Evolutionary conservation across 2,797 vertebrate genomes (phyloP), one percentile per base, ranked within the genome.

Genomic region (Pogonophryne albipinna): DNA sequence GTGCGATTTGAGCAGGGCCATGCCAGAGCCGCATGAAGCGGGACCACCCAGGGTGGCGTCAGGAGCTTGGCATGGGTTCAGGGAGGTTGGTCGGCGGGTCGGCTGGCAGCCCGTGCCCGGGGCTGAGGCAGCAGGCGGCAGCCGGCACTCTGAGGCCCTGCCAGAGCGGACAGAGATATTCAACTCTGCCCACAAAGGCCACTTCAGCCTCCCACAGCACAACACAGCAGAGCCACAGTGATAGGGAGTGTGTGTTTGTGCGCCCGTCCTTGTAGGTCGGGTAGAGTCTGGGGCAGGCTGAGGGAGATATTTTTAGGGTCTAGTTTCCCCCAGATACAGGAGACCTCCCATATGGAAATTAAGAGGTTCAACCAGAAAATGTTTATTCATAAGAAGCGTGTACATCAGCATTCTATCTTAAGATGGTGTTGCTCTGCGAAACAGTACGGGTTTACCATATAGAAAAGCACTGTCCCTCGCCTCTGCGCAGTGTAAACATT

Each of bases 21-120:
- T 93, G 93, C 93, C 93, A 93, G 89, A 92, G 89, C 92, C 87
- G 89, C 90, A 89, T 93, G 92, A 91, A 94, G 92, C 82, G 9
- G 85, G 95, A 94, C 95, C 95, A 95, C 95, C 95, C 95, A 96
- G 89, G 86, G 79, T 87, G 91, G 91, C 91, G 93, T 94, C 93
- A 94, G 94, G 89, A 92, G 88, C 91, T 93, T 94, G 93, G 94
- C 93, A 87, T 80, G 52, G 85, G 85, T 93, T 94, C 92, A 92
- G 92, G 91, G 89, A 82, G 85, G 89, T 83, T 77, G 90, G 90
- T 89, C 77, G 90, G 88, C 85, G 41, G 84, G 79, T 86, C 85
- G 90, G 80, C 89, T 85, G 85, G 91, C 89, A 90, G 90, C 84
- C 81, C 46, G 71, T 86, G 87, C 92, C 88, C 85, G 11, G 58